A percentile compares a stretch with the other conserved stretches of the same genome.
These are phyloP conservation scores for Vulpes vulpes DNA, from an alignment of 2,113 vertebrate species.

Conservation along the genomic window DNA sequence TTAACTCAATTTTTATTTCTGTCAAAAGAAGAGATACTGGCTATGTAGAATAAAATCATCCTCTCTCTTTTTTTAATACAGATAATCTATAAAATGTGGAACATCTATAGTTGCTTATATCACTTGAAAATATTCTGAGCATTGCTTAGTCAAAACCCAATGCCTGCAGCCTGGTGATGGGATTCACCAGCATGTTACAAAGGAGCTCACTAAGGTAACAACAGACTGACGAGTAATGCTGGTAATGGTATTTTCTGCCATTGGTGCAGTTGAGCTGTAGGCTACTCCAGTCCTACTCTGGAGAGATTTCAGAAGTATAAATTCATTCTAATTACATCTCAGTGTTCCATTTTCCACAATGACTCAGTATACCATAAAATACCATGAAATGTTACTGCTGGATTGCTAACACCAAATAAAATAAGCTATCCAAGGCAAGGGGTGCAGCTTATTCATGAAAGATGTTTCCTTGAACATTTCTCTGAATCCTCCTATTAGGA, in stretches of 20 bases:
- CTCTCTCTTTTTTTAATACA: background rate
- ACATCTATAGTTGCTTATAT: background rate
- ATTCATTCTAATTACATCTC: background rate
- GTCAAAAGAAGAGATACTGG: background rate
- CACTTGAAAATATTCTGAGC: background rate
- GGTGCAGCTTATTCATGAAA: background rate
- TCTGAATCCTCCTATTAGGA: background rate
- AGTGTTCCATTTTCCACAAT: background rate
- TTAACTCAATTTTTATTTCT: background rate
- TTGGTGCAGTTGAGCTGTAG: background rate
- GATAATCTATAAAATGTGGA: background rate
- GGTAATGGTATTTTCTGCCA: background rate
- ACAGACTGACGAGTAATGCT: background rate
- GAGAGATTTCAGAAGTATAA: background rate
- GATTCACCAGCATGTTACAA: background rate
- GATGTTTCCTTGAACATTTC: background rate
- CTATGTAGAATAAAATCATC: background rate
- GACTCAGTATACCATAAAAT: background rate
- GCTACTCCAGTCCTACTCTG: background rate
- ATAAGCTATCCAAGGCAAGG: background rate
- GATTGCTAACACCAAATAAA: background rate
- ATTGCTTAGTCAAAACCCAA: background rate
- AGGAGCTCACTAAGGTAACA: background rate
- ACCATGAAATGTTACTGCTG: background rate
- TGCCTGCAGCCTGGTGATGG: background rate